Conservation (phyloP, 2,888 invertebrate species). For the Epistrophe eligans region DNA sequence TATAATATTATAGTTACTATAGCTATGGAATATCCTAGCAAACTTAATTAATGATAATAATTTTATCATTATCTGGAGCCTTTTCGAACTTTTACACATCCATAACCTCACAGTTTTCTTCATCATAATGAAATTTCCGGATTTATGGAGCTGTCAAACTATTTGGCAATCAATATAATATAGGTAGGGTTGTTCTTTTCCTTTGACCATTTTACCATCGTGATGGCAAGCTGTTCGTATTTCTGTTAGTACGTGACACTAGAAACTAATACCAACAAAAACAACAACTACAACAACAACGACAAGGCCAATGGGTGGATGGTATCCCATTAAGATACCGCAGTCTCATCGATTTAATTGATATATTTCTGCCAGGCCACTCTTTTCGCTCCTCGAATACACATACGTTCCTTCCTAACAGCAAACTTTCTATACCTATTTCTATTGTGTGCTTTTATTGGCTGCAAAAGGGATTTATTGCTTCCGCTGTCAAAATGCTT, state of each 20-base stretch:
- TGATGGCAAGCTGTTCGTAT: background rate
- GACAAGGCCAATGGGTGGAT: conserved; percentile 40
- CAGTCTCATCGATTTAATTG: conserved; percentile 75
- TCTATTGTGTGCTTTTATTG: conserved; percentile 43
- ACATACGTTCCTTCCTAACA: background rate
- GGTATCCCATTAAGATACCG: conserved; percentile 74
- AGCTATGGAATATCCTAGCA: background rate
- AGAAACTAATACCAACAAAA: conserved; percentile 27
- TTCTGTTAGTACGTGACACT: conserved; percentile 55
- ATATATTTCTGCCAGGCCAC: conserved; percentile 52
- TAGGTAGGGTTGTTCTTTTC: background rate
- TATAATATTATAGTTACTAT: background rate
- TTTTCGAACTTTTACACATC: conserved; percentile 53
- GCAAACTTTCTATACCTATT: conserved; percentile 2
- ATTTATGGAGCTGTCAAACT: conserved; percentile 62
- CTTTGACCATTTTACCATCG: no score
- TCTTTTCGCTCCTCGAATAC: conserved; percentile 5
- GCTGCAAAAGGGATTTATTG: conserved; percentile 68
- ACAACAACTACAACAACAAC: conserved; percentile 3
- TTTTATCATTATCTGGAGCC: conserved; percentile 61
- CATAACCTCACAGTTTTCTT: conserved; percentile 38
- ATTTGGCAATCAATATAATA: conserved; percentile 41
- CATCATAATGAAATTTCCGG: conserved; percentile 59
- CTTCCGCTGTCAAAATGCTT: conserved; percentile 71
- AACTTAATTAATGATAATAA: conserved; percentile 70